Evolutionary conservation across 92 coral and sea anemone genomes (phyloP), one percentile per base, ranked within the genome.

Genomic region (Muricea muricata): DNA sequence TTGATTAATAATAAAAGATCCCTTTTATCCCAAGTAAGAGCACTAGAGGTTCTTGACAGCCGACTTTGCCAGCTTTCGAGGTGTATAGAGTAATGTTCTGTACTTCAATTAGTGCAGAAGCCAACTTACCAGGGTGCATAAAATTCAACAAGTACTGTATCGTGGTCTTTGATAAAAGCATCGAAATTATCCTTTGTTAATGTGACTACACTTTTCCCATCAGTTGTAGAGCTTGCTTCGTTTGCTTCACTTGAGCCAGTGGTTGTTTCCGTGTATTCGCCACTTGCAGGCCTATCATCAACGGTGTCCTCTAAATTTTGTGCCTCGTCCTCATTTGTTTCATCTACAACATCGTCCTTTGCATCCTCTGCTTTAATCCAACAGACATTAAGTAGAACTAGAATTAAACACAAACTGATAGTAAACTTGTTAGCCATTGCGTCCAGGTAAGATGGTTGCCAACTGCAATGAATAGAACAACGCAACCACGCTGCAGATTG

Each of bases 71-170:
- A n/a, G n/a, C n/a, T n/a, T n/a, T n/a, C n/a, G n/a, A n/a, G n/a
- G n/a, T n/a, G n/a, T n/a, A n/a, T n/a, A n/a, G n/a, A n/a, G n/a
- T n/a, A n/a, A n/a, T n/a, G n/a, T n/a, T n/a, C n/a, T n/a, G n/a
- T n/a, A n/a, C n/a, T n/a, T n/a, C n/a, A n/a, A n/a, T n/a, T n/a
- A n/a, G n/a, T n/a, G n/a, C n/a, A n/a, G n/a, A n/a, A n/a, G n/a
- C 32, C 4, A 20, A 88, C 97, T 47, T 86, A 96, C 99, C 99
- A 96, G 10, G 99, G 99, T 13, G 99, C 97, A 82, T 91, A 96
- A 88, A 96, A 96, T 70, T 96, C 99, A 28, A 96, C 98, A 10
- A 96, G 87, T 18, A 93, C 81, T 65, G 91, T 71, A 39, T 93
- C 95, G 21, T 92, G 84, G 17, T 96, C 90, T 32, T 96, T 91